Percentiles rank a stretch among this genome's conserved stretches.
Conservation (phyloP, 2,797 vertebrate species). For the Botia kubotai region DNA sequence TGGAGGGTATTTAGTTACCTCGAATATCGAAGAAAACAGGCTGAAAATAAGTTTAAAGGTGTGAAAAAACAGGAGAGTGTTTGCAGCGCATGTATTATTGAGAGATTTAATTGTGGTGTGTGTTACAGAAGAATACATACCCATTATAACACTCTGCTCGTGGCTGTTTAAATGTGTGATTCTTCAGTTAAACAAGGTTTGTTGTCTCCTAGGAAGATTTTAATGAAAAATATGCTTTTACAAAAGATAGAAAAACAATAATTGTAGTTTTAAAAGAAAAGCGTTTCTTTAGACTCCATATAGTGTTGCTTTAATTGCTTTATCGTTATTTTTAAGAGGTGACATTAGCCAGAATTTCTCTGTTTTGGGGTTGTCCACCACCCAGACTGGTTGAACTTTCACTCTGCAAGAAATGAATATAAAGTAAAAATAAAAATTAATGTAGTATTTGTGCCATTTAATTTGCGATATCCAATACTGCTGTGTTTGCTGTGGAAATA, state of each 20-base stretch:
- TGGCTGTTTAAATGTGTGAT: slow-evolving; percentile 17
- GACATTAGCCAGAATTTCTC: background rate
- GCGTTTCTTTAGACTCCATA: background rate
- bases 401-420: background rate
- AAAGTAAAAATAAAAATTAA: background rate
- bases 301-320: background rate
- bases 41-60: slow-evolving; percentile 4
- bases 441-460: background rate
- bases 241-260: background rate
- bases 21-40: slow-evolving; percentile 12
- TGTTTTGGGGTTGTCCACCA: background rate
- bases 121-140: slow-evolving; percentile 42
- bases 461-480: background rate
- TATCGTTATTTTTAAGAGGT: background rate
- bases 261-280: background rate
- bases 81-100: slow-evolving; percentile 4
- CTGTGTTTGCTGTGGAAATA: too few relatives aligned
- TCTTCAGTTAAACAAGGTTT: slow-evolving; percentile 45
- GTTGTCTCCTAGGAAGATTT: slow-evolving; percentile 35
- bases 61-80: slow-evolving; percentile 1
- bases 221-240: slow-evolving; percentile 20
- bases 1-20: background rate
- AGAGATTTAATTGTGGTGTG: slow-evolving; percentile 25
- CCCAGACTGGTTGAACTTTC: background rate
- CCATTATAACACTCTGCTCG: slow-evolving; percentile 36